phyloP scores from a whole-genome alignment of 1,140 invertebrate species.

The Oncopodura yosiiana region DNA sequence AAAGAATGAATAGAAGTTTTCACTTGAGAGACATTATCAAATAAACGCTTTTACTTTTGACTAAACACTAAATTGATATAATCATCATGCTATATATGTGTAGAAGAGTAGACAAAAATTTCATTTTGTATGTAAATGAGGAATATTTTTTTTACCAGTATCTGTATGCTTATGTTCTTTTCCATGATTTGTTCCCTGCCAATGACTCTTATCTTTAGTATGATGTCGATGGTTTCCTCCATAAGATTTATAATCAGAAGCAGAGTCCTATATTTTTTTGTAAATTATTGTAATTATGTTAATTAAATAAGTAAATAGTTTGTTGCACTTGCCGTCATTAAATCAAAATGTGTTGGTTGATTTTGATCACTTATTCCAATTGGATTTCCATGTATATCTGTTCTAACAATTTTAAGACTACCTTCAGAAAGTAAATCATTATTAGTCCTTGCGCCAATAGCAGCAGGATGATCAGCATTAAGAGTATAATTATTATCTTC shows the following conservation, averaged over 20 bases:
- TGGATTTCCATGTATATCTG: background rate
- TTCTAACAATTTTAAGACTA: background rate
- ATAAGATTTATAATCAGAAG: conserved; percentile 13
- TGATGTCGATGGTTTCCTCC: conserved; percentile 12
- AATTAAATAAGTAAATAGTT: too few species aligned
- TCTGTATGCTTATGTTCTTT: conserved; percentile 15
- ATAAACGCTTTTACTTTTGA: too few species aligned
- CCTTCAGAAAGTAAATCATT: background rate
- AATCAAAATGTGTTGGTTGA: too few species aligned
- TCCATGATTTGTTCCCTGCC: too few species aligned
- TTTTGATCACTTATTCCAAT: too few species aligned
- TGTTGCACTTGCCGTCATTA: too few species aligned
- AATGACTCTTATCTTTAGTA: conserved; percentile 25
- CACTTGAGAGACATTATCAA: too few species aligned
- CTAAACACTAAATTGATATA: too few species aligned
- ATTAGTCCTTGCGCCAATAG: background rate
- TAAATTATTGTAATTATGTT: too few species aligned
- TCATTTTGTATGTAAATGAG: background rate
- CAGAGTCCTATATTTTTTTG: conserved; percentile 3
- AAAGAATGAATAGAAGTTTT: too few species aligned
- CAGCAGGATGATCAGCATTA: background rate
- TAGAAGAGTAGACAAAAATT: too few species aligned
- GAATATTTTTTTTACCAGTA: conserved; percentile 21
- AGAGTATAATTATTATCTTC: background rate
- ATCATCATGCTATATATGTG: too few species aligned